Evolutionary conservation across 1,140 invertebrate genomes (phyloP).

Genomic region (Pseudomyrmex pallidus): DNA sequence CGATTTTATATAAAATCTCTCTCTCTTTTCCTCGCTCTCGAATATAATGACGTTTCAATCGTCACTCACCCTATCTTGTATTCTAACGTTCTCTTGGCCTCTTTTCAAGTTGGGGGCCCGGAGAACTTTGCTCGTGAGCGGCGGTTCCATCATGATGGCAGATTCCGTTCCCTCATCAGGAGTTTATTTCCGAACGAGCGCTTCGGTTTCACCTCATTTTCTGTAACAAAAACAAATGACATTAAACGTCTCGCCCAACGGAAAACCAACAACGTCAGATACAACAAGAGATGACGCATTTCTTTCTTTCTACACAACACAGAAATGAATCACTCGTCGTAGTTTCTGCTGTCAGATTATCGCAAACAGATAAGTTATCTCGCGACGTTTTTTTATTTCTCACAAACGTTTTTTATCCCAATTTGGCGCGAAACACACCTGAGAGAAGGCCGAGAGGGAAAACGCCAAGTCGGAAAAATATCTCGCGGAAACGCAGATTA

Average conservation of each 20-base stretch:
- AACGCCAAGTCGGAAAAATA: too few species aligned
- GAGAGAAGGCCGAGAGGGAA: too few species aligned
- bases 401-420: too few species aligned
- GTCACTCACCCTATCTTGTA: slow-evolving; percentile 90
- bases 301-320: not conserved
- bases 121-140: slow-evolving; percentile 86
- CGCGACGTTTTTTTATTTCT: too few species aligned
- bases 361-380: too few species aligned
- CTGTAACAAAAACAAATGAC: slow-evolving; percentile 64
- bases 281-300: not conserved
- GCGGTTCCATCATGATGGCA: slow-evolving; percentile 80
- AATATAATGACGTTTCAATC: not conserved
- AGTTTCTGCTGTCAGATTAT: not conserved
- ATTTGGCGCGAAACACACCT: too few species aligned
- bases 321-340: slow-evolving; percentile 23
- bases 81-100: slow-evolving; percentile 89
- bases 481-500: too few species aligned
- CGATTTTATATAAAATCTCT: too few species aligned
- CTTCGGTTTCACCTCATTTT: slow-evolving; percentile 70
- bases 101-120: slow-evolving; percentile 90
- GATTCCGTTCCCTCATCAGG: slow-evolving; percentile 73
- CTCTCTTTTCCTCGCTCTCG: too few species aligned
- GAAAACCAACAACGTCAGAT: too few species aligned
- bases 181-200: slow-evolving; percentile 73
- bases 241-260: too few species aligned